These are phyloP conservation scores for Chelon auratus DNA, from an alignment of 2,797 vertebrate species.

Conservation along the genomic window DNA sequence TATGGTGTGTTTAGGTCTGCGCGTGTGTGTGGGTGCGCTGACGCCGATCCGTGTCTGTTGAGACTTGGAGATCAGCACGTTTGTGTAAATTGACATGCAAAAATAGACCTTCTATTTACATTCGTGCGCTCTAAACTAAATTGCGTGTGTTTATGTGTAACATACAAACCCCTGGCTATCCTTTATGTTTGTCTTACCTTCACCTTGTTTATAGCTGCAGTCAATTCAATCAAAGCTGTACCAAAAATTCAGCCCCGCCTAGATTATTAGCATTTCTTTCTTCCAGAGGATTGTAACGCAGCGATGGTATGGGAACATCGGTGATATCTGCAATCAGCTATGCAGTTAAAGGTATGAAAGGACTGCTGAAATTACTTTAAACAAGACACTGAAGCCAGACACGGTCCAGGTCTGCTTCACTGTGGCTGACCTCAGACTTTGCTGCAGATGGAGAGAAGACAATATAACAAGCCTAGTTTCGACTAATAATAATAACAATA, in stretches of 20 bases:
- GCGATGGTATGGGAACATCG: not conserved
- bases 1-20: constrained; percentile 33
- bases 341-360: no score
- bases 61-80: not conserved
- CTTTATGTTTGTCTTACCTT: constrained; percentile 35
- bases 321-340: no score
- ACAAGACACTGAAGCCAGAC: constrained; percentile 13
- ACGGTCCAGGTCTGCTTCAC: constrained; percentile 1
- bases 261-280: not conserved
- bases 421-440: constrained; percentile 7
- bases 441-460: constrained; percentile 3
- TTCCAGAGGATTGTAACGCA: not conserved
- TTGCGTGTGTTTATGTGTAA: not conserved
- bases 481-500: not conserved
- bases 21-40: not conserved
- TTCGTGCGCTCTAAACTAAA: constrained; percentile 10
- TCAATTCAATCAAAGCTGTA: not conserved
- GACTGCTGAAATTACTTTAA: constrained; percentile 37
- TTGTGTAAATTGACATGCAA: constrained; percentile 3
- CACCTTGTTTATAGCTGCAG: constrained; percentile 36
- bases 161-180: not conserved
- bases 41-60: not conserved
- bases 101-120: constrained; percentile 12
- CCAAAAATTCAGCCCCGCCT: not conserved
- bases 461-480: not conserved